Evolutionary conservation across 1,140 invertebrate species (phyloP).

Genomic region (Sycobia sp.): DNA sequence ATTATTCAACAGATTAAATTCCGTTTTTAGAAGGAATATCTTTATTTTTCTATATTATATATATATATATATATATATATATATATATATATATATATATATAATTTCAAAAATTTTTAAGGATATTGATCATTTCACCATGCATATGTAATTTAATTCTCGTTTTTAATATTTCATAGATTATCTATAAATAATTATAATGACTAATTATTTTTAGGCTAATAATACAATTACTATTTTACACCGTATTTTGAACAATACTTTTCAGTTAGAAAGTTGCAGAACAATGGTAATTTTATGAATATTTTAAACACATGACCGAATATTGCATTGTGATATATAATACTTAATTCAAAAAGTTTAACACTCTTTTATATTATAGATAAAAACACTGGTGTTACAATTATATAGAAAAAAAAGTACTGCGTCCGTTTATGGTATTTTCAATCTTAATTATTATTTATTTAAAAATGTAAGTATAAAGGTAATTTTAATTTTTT

Average conservation of each 20-base stretch:
- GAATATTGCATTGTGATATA: neutral
- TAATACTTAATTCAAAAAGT: too few species aligned
- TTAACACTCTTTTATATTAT: too few species aligned
- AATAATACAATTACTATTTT: slow-evolving; percentile 4
- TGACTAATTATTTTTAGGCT: slow-evolving; percentile 13
- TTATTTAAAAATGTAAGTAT: slow-evolving; percentile 20
- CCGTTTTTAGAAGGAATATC: too few species aligned
- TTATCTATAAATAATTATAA: too few species aligned
- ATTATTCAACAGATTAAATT: too few species aligned
- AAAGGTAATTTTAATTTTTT: neutral
- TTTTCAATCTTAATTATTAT: slow-evolving; percentile 16
- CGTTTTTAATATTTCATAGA: neutral
- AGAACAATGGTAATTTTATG: slow-evolving; percentile 4
- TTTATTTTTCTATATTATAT: too few species aligned
- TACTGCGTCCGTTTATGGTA: neutral
- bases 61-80: too few species aligned
- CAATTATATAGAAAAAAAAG: slow-evolving; percentile 7
- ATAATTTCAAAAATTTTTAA: too few species aligned
- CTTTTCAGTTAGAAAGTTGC: neutral
- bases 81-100: too few species aligned
- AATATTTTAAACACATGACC: neutral
- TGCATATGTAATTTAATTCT: too few species aligned
- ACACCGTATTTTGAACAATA: neutral
- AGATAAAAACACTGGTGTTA: slow-evolving; percentile 16
- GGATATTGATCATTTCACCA: too few species aligned